Conservation (phyloP, 2,888 invertebrate species). For the Volucella zonaria region DNA sequence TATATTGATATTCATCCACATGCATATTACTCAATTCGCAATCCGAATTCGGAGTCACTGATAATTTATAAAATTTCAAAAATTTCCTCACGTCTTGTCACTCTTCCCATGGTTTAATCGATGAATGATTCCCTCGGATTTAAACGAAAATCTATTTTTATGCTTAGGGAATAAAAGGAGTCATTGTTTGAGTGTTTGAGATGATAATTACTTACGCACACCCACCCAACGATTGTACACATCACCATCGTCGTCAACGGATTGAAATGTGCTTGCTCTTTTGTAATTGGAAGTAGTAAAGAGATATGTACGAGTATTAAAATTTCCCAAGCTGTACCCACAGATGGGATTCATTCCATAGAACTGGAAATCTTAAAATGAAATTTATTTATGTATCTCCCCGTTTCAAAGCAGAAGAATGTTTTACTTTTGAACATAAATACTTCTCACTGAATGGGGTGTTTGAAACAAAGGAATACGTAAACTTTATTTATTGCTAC, state of each 20-base stretch:
- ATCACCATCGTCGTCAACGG: slow-evolving; percentile 37
- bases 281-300: slow-evolving; percentile 34
- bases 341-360: slow-evolving; percentile 10
- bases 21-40: no score
- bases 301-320: slow-evolving; percentile 45
- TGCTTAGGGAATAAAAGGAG: slow-evolving; percentile 44
- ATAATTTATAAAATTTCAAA: no score
- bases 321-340: slow-evolving; percentile 12
- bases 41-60: no score
- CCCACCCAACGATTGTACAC: slow-evolving; percentile 6
- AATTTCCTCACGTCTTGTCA: no score
- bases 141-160: slow-evolving; percentile 60
- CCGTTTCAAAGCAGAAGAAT: not conserved
- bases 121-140: slow-evolving; percentile 33
- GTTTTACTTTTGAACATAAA: not conserved
- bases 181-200: slow-evolving; percentile 49
- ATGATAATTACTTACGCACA: slow-evolving; percentile 28
- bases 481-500: no score
- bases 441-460: not conserved
- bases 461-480: no score
- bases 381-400: slow-evolving; percentile 40
- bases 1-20: no score
- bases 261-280: slow-evolving; percentile 23
- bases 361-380: slow-evolving; percentile 10
- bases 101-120: not conserved